Base-by-base conservation (phyloP, 1,140 invertebrate genomes). In the Bombus affinis region DNA sequence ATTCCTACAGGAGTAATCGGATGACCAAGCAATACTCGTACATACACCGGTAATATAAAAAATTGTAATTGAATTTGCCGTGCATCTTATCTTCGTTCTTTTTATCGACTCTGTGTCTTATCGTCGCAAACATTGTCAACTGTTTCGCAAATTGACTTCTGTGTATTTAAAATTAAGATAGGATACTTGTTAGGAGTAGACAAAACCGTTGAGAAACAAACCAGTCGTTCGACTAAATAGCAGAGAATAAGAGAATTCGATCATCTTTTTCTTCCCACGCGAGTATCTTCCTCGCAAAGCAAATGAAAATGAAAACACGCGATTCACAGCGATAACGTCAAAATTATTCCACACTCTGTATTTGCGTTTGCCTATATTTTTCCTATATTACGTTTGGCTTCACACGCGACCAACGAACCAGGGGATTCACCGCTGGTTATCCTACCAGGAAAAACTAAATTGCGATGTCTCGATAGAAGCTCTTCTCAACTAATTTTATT, bases 361-460 rank as follows among this genome's bases (percentile, higher is more conserved):
- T 53, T 53, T 53, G 47, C 47, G 18, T 53, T 44, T 44, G 0
- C 0, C 44, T 15, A 44, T 44, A 44, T 13, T 44, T 44, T 44
- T 28, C 37, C 22, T 47, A 35, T 25, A n/a, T 87, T 73, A 37
- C 47, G 68, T 25, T 85, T 59, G 37, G 39, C 25, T 78, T 59
- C 8, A 53, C 32, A 35, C 47, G 73, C 42, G 73, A 85, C 44
- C 74, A 59, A 83, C 25, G 82, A 89, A 83, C 76, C n/a, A 5
- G 53, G 87, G 80, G 68, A 83, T 83, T 86, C 74, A 86, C 88
- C 84, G 84, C 9, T 57, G 4, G 37, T n/a, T 75, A 32, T 74
- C 12, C 47, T 28, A 86, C 62, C 28, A 83, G 84, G 76, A 86
- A 89, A 89, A 86, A 62, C 28, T n/a, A 32, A 78, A 83, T 70